These are phyloP conservation scores for Trissoscelio sp. DNA, from an alignment of 2,888 invertebrate species.

Conservation along the genomic window DNA sequence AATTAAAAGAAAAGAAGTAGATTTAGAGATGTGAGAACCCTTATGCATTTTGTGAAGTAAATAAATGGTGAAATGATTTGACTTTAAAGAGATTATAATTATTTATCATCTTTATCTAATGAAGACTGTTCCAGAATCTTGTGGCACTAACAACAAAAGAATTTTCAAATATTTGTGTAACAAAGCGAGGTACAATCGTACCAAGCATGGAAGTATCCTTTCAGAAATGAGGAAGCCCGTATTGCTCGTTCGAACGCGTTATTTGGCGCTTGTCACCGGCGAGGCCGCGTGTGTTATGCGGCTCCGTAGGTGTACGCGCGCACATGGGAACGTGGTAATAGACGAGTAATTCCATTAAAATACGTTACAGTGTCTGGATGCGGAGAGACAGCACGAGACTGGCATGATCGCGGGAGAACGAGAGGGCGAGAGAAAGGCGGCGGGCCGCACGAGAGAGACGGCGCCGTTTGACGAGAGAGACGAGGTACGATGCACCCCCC, in stretches of 20 bases:
- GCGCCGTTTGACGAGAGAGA: conserved; percentile 69
- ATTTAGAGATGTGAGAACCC: no score
- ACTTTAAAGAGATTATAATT: no score
- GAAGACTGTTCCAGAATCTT: no score
- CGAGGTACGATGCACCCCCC: conserved; percentile 77
- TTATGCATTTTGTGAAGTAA: no score
- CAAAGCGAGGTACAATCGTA: no score
- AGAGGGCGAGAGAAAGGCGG: conserved; percentile 68
- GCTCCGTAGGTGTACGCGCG: conserved; percentile 69
- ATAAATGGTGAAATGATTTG: no score
- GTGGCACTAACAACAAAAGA: no score
- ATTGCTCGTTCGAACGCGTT: conserved; percentile 2
- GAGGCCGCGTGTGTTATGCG: conserved; percentile 49
- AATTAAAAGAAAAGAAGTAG: no score
- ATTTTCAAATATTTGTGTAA: no score
- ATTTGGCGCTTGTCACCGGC: conserved; percentile 57
- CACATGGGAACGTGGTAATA: conserved; percentile 75
- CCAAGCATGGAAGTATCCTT: no score
- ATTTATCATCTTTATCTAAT: no score
- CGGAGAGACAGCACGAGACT: conserved; percentile 68
- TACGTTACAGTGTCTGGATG: conserved; percentile 75
- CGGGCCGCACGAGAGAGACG: conserved; percentile 63
- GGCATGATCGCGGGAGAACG: conserved; percentile 54
- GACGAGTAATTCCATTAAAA: conserved; percentile 79
- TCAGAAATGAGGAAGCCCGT: conserved; percentile 7